phyloP scores from a whole-genome alignment of 2,113 vertebrate species.

The Ameiurus melas region DNA sequence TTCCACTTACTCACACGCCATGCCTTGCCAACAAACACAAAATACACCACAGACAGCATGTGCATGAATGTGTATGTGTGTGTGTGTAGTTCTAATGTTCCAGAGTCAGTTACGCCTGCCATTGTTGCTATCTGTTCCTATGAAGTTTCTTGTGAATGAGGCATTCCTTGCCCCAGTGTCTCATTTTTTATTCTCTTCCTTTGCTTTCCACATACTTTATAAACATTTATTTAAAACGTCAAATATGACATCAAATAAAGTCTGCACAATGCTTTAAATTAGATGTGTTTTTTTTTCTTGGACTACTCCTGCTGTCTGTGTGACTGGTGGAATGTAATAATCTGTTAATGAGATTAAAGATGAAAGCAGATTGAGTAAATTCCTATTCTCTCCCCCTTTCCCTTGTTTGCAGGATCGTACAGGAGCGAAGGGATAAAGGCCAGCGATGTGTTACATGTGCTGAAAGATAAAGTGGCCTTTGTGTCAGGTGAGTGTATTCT shows the following conservation, averaged over 20 bases:
- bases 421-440: slow-evolving; percentile 95
- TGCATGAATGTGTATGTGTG: neutral
- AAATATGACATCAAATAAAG: neutral
- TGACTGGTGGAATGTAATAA: slow-evolving; percentile 60
- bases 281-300: neutral
- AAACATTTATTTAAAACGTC: neutral
- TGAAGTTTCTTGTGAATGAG: slow-evolving; percentile 7
- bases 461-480: slow-evolving; percentile 98
- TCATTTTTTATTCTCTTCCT: neutral
- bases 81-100: slow-evolving; percentile 8
- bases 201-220: neutral
- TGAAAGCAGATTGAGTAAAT: slow-evolving; percentile 44
- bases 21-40: slow-evolving; percentile 29
- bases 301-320: neutral
- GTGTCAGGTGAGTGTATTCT: slow-evolving; percentile 86
- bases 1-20: slow-evolving; percentile 41
- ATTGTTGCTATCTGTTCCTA: neutral
- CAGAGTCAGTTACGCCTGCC: neutral
- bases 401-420: slow-evolving; percentile 80
- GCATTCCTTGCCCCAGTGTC: neutral
- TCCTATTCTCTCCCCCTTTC: slow-evolving; percentile 31
- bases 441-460: slow-evolving; percentile 90
- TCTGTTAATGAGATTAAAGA: slow-evolving; percentile 60
- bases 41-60: slow-evolving; percentile 1
- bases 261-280: slow-evolving; percentile 8